Conservation (phyloP, 2,888 invertebrate genomes). For the Hyposoter didymator region DNA sequence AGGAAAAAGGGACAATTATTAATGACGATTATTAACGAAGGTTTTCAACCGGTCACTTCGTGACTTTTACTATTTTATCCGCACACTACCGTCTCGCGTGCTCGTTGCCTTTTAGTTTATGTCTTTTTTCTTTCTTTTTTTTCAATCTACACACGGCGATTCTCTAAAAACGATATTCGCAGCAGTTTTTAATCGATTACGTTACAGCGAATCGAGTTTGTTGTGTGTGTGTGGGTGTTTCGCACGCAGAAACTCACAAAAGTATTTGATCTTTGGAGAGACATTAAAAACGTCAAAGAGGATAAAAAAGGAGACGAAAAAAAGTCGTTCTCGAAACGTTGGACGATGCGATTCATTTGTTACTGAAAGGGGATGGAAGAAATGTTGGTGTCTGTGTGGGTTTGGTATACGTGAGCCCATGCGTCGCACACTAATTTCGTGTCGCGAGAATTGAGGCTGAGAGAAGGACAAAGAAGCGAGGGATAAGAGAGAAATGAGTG, state of each 20-base stretch:
- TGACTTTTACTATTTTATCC: slow-evolving; percentile 76
- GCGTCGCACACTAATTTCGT: slow-evolving; percentile 70
- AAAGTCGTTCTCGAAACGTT: slow-evolving; percentile 67
- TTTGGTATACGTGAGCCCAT: slow-evolving; percentile 6
- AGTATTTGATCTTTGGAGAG: slow-evolving; percentile 41
- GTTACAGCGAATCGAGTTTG: background rate
- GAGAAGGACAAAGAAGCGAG: slow-evolving; percentile 45
- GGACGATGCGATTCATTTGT: slow-evolving; percentile 71
- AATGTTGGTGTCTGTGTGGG: slow-evolving; percentile 24
- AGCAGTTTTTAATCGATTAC: background rate
- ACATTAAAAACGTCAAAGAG: slow-evolving; percentile 24
- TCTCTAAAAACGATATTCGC: background rate
- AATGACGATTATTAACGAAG: slow-evolving; percentile 82
- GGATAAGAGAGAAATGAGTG: slow-evolving; percentile 72
- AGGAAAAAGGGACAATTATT: slow-evolving; percentile 79
- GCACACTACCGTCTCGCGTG: slow-evolving; percentile 29
- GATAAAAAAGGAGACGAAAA: slow-evolving; percentile 34
- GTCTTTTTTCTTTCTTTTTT: background rate
- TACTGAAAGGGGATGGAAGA: slow-evolving; percentile 46
- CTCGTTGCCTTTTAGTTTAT: slow-evolving; percentile 1
- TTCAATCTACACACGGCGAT: background rate
- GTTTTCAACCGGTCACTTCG: slow-evolving; percentile 80
- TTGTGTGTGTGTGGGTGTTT: slow-evolving; percentile 39
- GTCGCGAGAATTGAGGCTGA: slow-evolving; percentile 67
- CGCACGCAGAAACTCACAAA: slow-evolving; percentile 30